Base-by-base conservation (phyloP, 2,888 invertebrate species). In the Dynastes maya region DNA sequence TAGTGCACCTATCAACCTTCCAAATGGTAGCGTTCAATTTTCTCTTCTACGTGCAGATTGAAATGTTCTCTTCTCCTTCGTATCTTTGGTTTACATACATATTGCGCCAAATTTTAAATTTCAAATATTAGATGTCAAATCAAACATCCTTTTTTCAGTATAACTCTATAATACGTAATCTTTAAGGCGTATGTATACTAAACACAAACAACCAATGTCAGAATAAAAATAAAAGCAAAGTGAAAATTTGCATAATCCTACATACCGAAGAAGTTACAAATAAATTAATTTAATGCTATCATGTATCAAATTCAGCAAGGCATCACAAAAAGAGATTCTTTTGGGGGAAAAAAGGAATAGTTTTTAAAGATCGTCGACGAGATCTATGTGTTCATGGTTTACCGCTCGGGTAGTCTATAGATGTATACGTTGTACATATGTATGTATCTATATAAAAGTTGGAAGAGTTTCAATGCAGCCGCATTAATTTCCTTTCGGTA, bases 401-500 rank as follows among this genome's bases (percentile, higher is more conserved):
- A 58, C 55, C 22, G 22, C 55, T 8, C 22, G 55, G 55, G 13
- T 13, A 63, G 32, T 32, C 13, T n/a, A 32, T 32, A 63, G 22
- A 63, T 32, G 13, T 40, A 40, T 40, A 37, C 32, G 32, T 37
- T 37, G 32, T 5, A 29, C 37, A 65, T 65, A 65, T 49, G 27
- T 67, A 67, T 70, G 53, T 68, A 68, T 68, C 68, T 51, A 68
- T 58, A 72, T 72, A 78, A 72, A 77, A 77, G 72, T 77, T 79
- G 76, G 75, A 75, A 78, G 75, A 75, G 71, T 77, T 72, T 76
- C 76, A 76, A 77, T 77, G 77, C 55, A 67, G 74, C 77, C 71
- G 68, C 79, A 79, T 79, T 79, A 79, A 79, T 77, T 80, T 79
- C 76, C 80, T 78, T 80, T 79, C 77, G 76, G 80, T 74, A 78